A percentile compares a stretch with the other conserved stretches of the same genome.
Conservation (phyloP, 2,888 invertebrate genomes). For the Leucozona laternaria region DNA sequence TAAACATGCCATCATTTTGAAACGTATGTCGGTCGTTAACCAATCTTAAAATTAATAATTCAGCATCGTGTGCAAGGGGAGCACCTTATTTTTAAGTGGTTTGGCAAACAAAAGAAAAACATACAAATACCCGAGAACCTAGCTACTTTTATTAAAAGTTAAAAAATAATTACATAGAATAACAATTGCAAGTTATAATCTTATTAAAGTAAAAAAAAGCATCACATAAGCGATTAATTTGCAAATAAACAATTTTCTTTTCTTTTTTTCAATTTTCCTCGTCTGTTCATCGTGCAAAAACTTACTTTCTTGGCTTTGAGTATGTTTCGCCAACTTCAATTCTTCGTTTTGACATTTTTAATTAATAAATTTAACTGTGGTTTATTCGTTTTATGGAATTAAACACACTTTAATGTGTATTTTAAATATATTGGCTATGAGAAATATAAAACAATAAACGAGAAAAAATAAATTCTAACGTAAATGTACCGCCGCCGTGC, state of each 20-base stretch:
- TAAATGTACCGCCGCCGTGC: constrained; percentile 25
- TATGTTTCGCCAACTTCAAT: constrained; percentile 95
- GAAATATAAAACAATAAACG: constrained; percentile 77
- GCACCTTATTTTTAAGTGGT: background rate
- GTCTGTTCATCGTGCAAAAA: constrained; percentile 63
- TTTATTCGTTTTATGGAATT: background rate
- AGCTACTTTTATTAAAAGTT: background rate
- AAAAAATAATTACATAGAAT: background rate
- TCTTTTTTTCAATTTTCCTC: background rate
- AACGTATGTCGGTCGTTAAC: background rate
- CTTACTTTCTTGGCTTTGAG: constrained; percentile 90
- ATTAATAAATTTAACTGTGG: constrained; percentile 6
- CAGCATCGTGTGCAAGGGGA: background rate
- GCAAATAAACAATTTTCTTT: background rate
- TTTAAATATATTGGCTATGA: background rate
- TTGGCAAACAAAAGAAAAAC: background rate
- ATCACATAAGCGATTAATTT: no score
- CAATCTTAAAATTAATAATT: background rate
- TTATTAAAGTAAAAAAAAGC: background rate
- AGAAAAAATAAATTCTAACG: constrained; percentile 76
- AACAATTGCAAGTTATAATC: background rate
- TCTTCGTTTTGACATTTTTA: constrained; percentile 90
- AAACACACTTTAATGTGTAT: background rate
- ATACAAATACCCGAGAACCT: background rate
- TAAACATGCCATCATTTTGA: background rate